phyloP scores from a whole-genome alignment of 2,113 vertebrate species.

The Oophaga pumilio region DNA sequence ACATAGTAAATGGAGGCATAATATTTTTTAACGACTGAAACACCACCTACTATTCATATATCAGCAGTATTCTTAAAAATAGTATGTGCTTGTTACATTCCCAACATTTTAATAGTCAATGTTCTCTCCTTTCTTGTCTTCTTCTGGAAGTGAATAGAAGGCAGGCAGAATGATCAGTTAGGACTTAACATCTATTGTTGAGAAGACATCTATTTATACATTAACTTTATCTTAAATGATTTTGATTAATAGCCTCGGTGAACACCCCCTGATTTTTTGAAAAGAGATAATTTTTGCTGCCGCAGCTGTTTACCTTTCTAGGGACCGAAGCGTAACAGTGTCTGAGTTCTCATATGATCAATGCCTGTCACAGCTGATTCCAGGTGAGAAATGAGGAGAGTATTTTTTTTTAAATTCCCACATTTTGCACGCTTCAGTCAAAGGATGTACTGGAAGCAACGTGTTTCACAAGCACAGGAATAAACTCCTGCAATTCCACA shows the following conservation, averaged over 20 bases:
- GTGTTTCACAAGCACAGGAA: not conserved
- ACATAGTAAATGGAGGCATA: not conserved
- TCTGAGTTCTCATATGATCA: slow-evolving; percentile 44
- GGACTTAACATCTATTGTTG: slow-evolving; percentile 58
- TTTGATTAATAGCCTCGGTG: slow-evolving; percentile 58
- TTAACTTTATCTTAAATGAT: slow-evolving; percentile 59
- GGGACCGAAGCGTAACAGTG: slow-evolving; percentile 42
- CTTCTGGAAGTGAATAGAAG: slow-evolving; percentile 49
- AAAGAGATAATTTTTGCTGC: slow-evolving; percentile 38
- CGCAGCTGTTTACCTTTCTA: slow-evolving; percentile 44
- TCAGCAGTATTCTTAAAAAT: slow-evolving; percentile 34
- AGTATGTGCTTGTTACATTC: slow-evolving; percentile 43
- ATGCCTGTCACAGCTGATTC: not conserved
- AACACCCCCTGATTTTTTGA: slow-evolving; percentile 39
- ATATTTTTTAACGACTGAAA: slow-evolving; percentile 7
- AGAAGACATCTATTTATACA: slow-evolving; percentile 59
- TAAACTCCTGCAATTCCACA: not conserved
- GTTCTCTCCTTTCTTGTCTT: slow-evolving; percentile 51
- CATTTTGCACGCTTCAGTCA: slow-evolving; percentile 5
- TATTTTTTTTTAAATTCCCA: slow-evolving; percentile 2
- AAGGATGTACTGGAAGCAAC: not conserved
- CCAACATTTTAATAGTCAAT: slow-evolving; percentile 34
- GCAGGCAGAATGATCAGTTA: slow-evolving; percentile 56
- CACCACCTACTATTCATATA: slow-evolving; percentile 13
- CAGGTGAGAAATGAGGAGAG: slow-evolving; percentile 57